Evolutionary conservation across 2,888 invertebrate genomes (phyloP), one percentile per base, ranked within the genome.

Genomic region (Strigamia crassipes): DNA sequence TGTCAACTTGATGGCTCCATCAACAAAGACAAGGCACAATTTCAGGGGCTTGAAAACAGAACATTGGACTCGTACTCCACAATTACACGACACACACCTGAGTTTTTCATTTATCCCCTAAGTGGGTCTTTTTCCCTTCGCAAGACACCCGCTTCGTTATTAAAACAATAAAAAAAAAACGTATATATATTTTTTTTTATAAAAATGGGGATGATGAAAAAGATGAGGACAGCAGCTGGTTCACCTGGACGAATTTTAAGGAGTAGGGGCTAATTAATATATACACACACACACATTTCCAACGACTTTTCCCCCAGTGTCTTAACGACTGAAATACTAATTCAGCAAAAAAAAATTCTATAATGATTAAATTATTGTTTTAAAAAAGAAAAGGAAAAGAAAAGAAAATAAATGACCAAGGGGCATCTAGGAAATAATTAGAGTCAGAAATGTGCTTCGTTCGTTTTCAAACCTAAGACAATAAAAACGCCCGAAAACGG

Each of bases 191-290:
- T 18, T n/a, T 27, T n/a, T 66, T 12, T 27, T 31, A 31, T 27
- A 73, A 73, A 31, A 73, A 15, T 31, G 61, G 61, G 61, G 61
- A 27, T 73, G 31, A 73, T 73, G 73, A 73, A 73, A 73, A 73
- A 73, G 73, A 73, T 73, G 73, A 73, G 73, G 73, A 56, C 56
- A 31, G 73, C 73, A 31, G 73, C 73, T 73, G 56, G 56, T 56
- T 18, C 73, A 73, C 73, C 73, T 73, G 73, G 73, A 73, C 73
- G 73, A 73, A 73, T 73, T 73, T 73, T 73, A 73, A 73, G 13
- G 31, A 56, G 18, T 73, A 31, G 31, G 73, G 73, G 73, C 31
- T 27, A 73, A 73, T 73, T 73, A 27, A 73, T 73, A 73, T 12
- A 73, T 66, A 66, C 6, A 23, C n/a, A n/a, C 18, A n/a, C 61